Conservation (phyloP, 2,797 vertebrate species). For the Pseudochirops cupreus region DNA sequence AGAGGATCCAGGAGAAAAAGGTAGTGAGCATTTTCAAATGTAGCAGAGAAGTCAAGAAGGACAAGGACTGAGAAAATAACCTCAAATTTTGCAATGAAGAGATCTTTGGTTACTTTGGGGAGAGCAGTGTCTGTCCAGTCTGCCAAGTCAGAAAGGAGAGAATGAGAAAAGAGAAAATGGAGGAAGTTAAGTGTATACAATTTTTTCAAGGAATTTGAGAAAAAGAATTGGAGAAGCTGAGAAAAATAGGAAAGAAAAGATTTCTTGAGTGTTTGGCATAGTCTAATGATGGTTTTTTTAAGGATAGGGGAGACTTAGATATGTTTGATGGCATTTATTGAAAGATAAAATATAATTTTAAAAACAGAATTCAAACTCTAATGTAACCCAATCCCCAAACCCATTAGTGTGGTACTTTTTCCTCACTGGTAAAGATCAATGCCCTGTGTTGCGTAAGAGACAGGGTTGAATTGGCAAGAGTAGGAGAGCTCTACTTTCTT, state of each 20-base stretch:
- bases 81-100: background rate
- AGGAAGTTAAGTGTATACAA: background rate
- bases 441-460: background rate
- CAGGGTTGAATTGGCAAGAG: background rate
- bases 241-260: background rate
- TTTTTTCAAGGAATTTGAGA: background rate
- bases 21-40: background rate
- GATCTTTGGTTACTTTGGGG: background rate
- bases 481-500: background rate
- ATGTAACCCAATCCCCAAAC: background rate
- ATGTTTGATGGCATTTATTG: background rate
- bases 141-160: background rate
- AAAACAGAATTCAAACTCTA: background rate
- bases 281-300: background rate
- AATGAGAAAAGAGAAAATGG: background rate
- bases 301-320: background rate
- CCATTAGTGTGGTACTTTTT: background rate
- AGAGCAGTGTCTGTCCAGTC: background rate
- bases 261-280: background rate
- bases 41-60: background rate
- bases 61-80: background rate
- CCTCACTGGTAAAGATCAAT: background rate
- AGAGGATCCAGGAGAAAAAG: background rate
- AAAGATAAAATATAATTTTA: background rate
- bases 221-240: background rate